Conservation (phyloP, 2,113 vertebrate species). For the Gorsachius goisagi region DNA sequence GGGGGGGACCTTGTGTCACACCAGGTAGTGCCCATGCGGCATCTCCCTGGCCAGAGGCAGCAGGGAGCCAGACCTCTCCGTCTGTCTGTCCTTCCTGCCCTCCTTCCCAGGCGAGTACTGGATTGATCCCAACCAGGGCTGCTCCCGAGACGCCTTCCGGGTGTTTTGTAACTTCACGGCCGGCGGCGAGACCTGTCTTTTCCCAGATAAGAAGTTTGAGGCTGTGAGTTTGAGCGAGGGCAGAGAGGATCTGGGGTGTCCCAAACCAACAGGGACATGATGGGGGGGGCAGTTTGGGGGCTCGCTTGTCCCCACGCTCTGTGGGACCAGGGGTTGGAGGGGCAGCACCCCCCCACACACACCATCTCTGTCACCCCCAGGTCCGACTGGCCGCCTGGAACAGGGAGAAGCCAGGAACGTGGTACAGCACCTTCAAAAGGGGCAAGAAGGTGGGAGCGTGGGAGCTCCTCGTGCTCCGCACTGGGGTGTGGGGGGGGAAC, state of each 20-base stretch:
- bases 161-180: constrained; percentile 94
- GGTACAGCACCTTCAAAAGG: constrained; percentile 89
- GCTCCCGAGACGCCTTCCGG: constrained; percentile 82
- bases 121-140: constrained; percentile 96
- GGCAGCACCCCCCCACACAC: not conserved
- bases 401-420: constrained; percentile 86
- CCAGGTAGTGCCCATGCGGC: rapidly evolving
- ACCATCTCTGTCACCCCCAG: constrained; percentile 44
- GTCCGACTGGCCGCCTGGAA: constrained; percentile 89
- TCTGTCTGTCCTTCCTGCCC: not conserved
- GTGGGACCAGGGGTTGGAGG: not conserved
- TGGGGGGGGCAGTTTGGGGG: not conserved
- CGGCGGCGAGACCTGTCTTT: constrained; percentile 89
- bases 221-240: constrained; percentile 67
- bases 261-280: too few species aligned
- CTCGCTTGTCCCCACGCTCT: not conserved
- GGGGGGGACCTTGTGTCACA: not conserved
- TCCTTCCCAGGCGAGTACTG: constrained; percentile 87
- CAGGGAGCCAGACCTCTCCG: not conserved
- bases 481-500: too few species aligned
- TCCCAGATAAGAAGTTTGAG: constrained; percentile 87
- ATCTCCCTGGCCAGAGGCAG: not conserved
- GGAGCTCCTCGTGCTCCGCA: not conserved
- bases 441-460: constrained; percentile 83
- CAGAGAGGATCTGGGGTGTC: too few species aligned